These are phyloP conservation scores for Micromys minutus DNA, from an alignment of 2,113 vertebrate genomes.

Conservation along the genomic window DNA sequence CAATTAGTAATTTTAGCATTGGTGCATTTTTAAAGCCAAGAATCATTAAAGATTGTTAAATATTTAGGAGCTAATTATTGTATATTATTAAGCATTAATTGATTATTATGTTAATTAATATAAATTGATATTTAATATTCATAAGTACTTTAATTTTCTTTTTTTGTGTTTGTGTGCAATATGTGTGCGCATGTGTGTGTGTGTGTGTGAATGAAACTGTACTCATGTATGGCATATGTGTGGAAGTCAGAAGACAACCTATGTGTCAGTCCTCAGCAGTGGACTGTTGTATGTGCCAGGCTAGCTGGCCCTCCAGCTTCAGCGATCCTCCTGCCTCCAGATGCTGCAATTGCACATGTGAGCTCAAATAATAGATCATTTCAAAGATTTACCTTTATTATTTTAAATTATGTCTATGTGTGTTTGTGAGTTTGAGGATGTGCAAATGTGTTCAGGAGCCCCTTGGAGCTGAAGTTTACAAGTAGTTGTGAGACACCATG, in stretches of 20 bases:
- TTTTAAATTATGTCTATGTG: background rate
- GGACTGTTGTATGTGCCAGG: background rate
- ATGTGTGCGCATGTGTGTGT: background rate
- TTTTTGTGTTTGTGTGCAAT: background rate
- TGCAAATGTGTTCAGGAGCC: background rate
- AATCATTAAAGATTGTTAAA: constrained; percentile 15
- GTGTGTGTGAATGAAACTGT: background rate
- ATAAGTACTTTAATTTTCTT: background rate
- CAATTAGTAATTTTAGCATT: constrained; percentile 18
- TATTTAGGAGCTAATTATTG: background rate
- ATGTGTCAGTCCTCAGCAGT: background rate
- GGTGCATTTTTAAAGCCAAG: constrained; percentile 8
- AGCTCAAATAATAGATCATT: background rate
- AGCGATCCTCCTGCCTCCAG: background rate
- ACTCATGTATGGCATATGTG: background rate
- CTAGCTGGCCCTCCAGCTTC: background rate
- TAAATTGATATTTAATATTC: background rate
- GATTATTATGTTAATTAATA: background rate
- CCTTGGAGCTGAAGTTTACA: background rate
- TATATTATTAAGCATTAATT: background rate
- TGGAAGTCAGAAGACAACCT: background rate
- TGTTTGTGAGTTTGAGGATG: background rate
- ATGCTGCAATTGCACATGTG: background rate
- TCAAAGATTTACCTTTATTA: background rate
- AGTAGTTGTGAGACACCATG: background rate